These are phyloP conservation scores for Paradoxurus hermaphroditus DNA, from an alignment of 2,113 vertebrate species.

Conservation along the genomic window DNA sequence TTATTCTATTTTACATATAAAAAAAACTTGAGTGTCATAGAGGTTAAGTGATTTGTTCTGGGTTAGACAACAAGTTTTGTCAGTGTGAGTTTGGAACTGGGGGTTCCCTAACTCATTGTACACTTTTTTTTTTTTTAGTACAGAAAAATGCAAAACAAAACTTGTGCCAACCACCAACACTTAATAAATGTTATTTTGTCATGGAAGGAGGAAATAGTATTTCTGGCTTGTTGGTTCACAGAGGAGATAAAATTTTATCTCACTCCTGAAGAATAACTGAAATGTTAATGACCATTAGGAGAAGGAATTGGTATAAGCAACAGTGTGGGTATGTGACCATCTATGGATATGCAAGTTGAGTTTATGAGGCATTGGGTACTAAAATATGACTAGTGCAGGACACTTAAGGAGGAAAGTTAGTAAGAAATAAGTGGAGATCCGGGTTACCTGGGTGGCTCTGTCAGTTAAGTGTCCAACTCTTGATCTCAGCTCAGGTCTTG, in stretches of 20 bases:
- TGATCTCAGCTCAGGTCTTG: too few species aligned
- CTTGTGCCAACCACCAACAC: neutral
- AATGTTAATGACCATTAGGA: neutral
- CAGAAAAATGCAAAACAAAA: neutral
- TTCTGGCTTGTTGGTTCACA: constrained; percentile 11
- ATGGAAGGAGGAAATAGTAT: neutral
- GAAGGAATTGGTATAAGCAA: neutral
- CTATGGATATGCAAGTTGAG: neutral
- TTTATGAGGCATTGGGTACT: neutral
- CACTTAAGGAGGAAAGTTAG: neutral
- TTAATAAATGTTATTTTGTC: neutral
- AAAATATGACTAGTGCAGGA: neutral
- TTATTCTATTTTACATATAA: neutral
- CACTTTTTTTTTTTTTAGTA: neutral
- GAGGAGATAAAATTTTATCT: neutral
- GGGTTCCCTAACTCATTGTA: neutral
- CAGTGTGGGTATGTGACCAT: neutral
- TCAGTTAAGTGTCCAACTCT: too few species aligned
- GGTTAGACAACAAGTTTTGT: neutral
- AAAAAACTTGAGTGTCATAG: neutral
- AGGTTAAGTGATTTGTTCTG: neutral
- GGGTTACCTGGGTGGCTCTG: too few species aligned
- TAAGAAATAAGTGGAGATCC: neutral
- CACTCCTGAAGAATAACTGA: neutral
- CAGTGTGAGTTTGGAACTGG: neutral